These are phyloP conservation scores for Cyprinus carpio DNA, from an alignment of 2,113 vertebrate species.

Conservation along the genomic window DNA sequence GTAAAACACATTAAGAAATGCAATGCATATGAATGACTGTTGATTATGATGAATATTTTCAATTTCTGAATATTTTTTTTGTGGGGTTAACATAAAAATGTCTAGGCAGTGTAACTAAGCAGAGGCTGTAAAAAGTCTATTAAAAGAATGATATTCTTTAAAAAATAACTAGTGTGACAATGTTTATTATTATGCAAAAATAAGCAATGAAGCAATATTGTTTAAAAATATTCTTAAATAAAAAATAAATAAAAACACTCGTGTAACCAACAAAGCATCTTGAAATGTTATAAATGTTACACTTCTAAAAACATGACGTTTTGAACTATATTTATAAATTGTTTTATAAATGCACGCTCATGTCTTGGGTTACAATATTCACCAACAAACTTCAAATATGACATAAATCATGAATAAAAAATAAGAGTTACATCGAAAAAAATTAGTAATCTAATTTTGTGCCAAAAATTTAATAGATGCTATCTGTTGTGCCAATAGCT, in stretches of 20 bases:
- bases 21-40: not conserved
- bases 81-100: not conserved
- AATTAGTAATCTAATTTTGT: conserved; percentile 21
- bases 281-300: not conserved
- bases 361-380: not conserved
- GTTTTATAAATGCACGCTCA: not conserved
- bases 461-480: conserved; percentile 22
- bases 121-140: not conserved
- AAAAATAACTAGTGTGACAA: not conserved
- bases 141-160: not conserved
- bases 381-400: not conserved
- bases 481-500: conserved; percentile 39
- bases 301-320: not conserved
- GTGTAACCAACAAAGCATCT: not conserved
- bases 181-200: not conserved
- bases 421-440: not conserved
- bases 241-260: not conserved
- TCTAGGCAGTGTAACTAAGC: not conserved
- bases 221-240: not conserved
- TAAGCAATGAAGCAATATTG: not conserved
- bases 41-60: not conserved
- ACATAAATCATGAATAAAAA: not conserved
- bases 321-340: not conserved
- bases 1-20: conserved; percentile 13
- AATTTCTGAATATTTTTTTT: not conserved